A percentile compares a stretch with the other conserved stretches of the same genome.
These are phyloP conservation scores for Rhea pennata DNA, from an alignment of 2,113 vertebrate genomes.

Conservation along the genomic window DNA sequence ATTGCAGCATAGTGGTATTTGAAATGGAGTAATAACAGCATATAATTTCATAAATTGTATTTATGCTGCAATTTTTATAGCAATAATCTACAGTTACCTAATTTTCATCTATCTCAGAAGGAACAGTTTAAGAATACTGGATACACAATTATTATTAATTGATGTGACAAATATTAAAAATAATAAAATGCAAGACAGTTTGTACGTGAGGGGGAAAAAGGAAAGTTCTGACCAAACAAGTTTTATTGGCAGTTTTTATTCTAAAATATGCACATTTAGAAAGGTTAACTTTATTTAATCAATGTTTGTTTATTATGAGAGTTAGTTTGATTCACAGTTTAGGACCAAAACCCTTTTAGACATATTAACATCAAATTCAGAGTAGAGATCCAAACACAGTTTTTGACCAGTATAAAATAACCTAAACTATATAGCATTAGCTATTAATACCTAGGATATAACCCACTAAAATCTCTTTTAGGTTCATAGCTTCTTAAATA, in stretches of 20 bases:
- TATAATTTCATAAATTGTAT: neutral
- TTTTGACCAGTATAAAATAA: neutral
- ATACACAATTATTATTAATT: neutral
- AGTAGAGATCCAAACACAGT: neutral
- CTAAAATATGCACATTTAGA: neutral
- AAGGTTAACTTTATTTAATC: neutral
- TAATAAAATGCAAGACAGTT: neutral
- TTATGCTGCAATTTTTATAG: neutral
- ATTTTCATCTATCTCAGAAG: neutral
- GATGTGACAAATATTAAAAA: neutral
- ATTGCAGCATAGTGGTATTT: neutral
- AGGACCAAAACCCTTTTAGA: neutral
- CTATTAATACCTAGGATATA: neutral
- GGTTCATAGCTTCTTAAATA: neutral
- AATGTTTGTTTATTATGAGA: neutral
- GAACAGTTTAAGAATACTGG: neutral
- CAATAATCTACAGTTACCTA: neutral
- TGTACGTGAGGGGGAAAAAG: neutral
- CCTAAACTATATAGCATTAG: neutral
- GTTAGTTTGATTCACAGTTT: neutral
- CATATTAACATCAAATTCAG: neutral
- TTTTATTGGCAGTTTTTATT: neutral
- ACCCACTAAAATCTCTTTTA: neutral
- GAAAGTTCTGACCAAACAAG: neutral
- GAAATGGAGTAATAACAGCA: neutral